phyloP scores from a whole-genome alignment of 2,113 vertebrate species.

The Corynorhinus townsendii region DNA sequence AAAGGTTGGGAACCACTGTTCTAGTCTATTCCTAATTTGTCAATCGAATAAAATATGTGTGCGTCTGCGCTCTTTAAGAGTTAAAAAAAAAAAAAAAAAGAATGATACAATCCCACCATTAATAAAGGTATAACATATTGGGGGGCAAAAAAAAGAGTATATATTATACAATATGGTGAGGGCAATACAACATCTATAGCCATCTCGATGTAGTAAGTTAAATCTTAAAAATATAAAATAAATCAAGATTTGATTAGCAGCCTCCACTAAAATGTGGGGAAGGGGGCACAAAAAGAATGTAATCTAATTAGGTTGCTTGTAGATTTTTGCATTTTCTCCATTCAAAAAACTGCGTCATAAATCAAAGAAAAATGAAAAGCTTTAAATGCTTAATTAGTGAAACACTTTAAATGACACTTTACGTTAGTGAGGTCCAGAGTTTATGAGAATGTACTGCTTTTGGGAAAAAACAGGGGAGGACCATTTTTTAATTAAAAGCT shows the following conservation, averaged over 20 bases:
- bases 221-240: conserved; percentile 19
- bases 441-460: background rate
- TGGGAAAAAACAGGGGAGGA: background rate
- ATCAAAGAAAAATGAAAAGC: conserved; percentile 21
- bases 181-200: background rate
- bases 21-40: background rate
- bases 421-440: background rate
- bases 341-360: background rate
- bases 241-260: background rate
- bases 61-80: background rate
- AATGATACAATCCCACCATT: background rate
- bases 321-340: background rate
- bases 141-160: background rate
- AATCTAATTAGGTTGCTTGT: background rate
- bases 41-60: background rate
- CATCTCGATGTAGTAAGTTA: background rate
- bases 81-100: too few relatives aligned
- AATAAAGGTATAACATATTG: background rate
- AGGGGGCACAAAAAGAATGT: background rate
- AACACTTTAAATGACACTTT: conserved; percentile 9
- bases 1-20: background rate
- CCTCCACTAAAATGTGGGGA: background rate
- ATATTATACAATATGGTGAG: background rate
- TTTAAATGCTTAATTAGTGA: background rate
- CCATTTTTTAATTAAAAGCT: background rate